These are phyloP conservation scores for Isoperla grammatica DNA, from an alignment of 2,888 invertebrate species.

Conservation along the genomic window DNA sequence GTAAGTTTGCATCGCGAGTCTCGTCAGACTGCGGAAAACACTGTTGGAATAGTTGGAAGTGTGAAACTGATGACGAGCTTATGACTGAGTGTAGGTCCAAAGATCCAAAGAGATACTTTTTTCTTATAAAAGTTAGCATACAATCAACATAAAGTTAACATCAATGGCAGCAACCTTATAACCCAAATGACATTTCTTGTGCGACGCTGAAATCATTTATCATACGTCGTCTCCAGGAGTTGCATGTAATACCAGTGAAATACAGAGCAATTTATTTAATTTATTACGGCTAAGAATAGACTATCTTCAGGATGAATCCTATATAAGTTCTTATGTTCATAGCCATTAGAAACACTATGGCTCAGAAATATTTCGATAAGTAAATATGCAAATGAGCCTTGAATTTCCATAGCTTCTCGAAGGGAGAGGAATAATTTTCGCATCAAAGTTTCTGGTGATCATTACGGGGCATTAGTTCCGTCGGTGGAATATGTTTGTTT, in stretches of 20 bases:
- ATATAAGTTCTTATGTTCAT: not conserved
- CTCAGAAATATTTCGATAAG: conserved; percentile 6
- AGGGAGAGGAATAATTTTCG: not conserved
- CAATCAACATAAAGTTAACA: too few species aligned
- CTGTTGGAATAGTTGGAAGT: too few species aligned
- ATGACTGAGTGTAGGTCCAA: too few species aligned
- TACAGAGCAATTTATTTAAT: conserved; percentile 15
- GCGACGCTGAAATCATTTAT: not conserved
- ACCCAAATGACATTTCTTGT: conserved; percentile 11
- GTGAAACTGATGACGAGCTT: too few species aligned
- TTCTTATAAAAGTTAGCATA: too few species aligned
- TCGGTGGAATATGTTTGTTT: conserved; percentile 14
- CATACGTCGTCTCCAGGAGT: conserved; percentile 4
- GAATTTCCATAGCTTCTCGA: not conserved
- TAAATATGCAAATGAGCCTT: conserved; percentile 9
- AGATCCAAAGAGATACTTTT: too few species aligned
- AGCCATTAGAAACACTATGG: conserved; percentile 8
- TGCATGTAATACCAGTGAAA: conserved; percentile 9
- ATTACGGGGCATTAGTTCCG: not conserved
- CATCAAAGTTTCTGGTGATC: conserved; percentile 4
- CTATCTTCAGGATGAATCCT: conserved; percentile 6
- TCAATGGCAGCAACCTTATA: not conserved
- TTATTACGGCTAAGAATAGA: conserved; percentile 11
- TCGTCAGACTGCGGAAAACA: too few species aligned
- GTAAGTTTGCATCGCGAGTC: too few species aligned